Conservation (phyloP, 2,888 invertebrate genomes). For the Lucinisca nassula region DNA sequence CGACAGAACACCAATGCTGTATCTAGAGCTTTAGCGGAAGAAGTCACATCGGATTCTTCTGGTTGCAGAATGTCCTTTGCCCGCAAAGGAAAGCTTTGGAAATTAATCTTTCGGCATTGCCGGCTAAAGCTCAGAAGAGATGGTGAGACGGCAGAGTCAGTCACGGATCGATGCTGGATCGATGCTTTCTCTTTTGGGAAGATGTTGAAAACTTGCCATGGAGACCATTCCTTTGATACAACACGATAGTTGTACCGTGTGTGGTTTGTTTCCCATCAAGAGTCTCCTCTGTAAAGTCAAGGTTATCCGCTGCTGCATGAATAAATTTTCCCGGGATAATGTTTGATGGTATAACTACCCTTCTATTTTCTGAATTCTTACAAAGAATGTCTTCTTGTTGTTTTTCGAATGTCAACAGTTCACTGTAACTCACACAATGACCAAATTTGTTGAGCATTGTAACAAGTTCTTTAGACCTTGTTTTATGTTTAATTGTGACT, state of each 20-base stretch:
- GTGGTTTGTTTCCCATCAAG: background rate
- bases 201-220: no score
- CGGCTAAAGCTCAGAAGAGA: no score
- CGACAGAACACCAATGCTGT: no score
- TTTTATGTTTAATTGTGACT: background rate
- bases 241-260: background rate
- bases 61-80: no score
- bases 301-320: background rate
- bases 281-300: background rate
- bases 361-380: background rate
- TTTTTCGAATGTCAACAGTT: background rate
- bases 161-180: no score
- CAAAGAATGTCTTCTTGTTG: background rate
- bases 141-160: no score
- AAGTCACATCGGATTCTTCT: no score
- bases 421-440: background rate
- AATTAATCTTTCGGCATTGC: no score
- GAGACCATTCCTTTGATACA: background rate
- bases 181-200: no score
- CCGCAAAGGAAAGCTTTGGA: no score
- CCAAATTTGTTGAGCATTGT: background rate
- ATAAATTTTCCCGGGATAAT: background rate
- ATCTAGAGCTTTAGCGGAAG: no score
- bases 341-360: background rate
- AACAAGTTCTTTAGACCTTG: background rate